A percentile compares a stretch with the other conserved stretches of the same genome.
Evolutionary conservation across 1,140 invertebrate species (phyloP).

Genomic region (Drosophila kikkawai): DNA sequence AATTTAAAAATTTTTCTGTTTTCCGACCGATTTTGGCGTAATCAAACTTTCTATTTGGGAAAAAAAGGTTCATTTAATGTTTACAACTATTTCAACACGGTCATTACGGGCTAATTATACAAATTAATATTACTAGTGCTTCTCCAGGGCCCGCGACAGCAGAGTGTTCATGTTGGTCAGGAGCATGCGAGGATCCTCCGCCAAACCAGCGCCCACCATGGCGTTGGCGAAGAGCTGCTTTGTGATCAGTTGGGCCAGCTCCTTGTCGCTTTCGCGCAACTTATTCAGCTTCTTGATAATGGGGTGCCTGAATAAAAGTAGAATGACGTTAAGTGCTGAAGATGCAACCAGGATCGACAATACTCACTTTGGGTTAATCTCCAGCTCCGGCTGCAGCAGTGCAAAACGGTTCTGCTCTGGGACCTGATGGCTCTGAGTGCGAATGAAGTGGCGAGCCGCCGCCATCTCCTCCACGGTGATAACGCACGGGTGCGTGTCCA

Average conservation of each 20-base stretch:
- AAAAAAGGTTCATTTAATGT: background rate
- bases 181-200: constrained; percentile 95
- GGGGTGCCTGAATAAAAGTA: constrained; percentile 89
- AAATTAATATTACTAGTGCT: constrained; percentile 86
- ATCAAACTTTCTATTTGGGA: background rate
- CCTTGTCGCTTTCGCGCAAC: constrained; percentile 90
- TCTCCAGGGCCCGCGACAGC: constrained; percentile 93
- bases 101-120: constrained; percentile 14
- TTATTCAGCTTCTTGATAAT: constrained; percentile 95
- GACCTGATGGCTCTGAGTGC: constrained; percentile 93
- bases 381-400: constrained; percentile 95
- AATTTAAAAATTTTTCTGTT: too few relatives aligned
- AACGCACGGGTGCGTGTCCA: constrained; percentile 96
- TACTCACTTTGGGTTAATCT: constrained; percentile 95
- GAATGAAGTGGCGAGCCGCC: constrained; percentile 96
- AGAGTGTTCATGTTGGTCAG: constrained; percentile 95
- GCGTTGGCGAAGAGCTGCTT: constrained; percentile 97
- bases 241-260: constrained; percentile 93
- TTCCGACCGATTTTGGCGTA: too few relatives aligned
- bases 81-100: constrained; percentile 29
- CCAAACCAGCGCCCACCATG: constrained; percentile 97
- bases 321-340: background rate
- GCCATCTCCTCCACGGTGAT: constrained; percentile 98
- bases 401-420: constrained; percentile 94
- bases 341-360: background rate